A percentile compares a stretch with the other conserved stretches of the same genome.
These are phyloP conservation scores for Monochamus saltuarius DNA, from an alignment of 1,140 invertebrate species.

Conservation along the genomic window DNA sequence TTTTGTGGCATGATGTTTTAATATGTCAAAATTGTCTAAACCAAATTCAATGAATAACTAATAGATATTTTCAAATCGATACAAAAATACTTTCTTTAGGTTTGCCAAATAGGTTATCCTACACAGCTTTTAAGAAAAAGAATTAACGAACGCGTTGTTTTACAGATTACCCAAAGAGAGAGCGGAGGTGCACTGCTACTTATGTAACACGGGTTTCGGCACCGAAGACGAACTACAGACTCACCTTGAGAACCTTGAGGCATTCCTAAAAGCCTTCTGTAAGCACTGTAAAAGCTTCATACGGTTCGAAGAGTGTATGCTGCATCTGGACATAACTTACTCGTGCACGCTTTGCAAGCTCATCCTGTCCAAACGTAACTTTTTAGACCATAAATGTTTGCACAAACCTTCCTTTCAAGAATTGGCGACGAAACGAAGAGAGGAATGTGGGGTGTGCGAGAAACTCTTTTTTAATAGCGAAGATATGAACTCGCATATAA, in stretches of 20 bases:
- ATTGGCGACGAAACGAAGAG: neutral
- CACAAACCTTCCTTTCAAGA: constrained; percentile 9
- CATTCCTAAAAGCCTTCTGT: constrained; percentile 18
- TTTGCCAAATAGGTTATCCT: no score
- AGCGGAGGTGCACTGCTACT: neutral
- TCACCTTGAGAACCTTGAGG: constrained; percentile 19
- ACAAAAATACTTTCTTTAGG: no score
- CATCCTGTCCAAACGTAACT: constrained; percentile 2
- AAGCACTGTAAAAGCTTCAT: constrained; percentile 15
- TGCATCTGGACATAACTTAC: constrained; percentile 11
- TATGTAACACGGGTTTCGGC: neutral
- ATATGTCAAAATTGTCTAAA: no score
- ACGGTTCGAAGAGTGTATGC: constrained; percentile 15
- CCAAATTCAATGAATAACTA: no score
- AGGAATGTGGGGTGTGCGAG: constrained; percentile 25
- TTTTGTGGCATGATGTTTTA: no score
- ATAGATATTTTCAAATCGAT: no score
- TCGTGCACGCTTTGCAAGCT: constrained; percentile 17
- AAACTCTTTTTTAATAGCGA: constrained; percentile 15
- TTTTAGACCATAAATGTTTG: constrained; percentile 13
- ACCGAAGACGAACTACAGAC: neutral
- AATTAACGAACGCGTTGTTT: neutral
- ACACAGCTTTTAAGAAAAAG: no score
- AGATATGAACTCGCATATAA: constrained; percentile 21
- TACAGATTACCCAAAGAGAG: neutral